Base-by-base conservation (phyloP, 2,888 invertebrate species). In the Aspidapion aeneum region DNA sequence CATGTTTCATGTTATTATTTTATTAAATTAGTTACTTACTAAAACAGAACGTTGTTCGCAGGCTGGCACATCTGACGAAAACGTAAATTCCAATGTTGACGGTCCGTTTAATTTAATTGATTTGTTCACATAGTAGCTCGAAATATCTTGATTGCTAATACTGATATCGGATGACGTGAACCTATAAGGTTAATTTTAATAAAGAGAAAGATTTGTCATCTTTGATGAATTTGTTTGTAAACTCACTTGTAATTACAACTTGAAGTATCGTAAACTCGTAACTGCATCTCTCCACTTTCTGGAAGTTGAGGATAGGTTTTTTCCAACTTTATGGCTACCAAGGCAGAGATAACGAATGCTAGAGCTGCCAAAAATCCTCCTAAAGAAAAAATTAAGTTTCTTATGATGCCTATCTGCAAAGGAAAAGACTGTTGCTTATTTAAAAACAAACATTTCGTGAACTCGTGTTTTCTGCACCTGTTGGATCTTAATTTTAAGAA, bases 331-430 rank as follows among this genome's bases (percentile, higher is more conserved):
- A 93, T 74, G 78, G 96, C 93, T 1, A 98, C 86, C n/a, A 93
- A 74, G 1, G 90, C 96, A 1, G 98, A 95, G 22, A 94, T 82
- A n/a, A 91, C 80, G 76, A 98, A 99, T 0, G 98, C 89, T 0
- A 87, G 63, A 0, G 91, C 90, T 0, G 96, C 94, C 1, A 99
- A 77, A 18, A 94, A 74, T 52, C 98, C 96, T 3, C 98, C 98
- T 73, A 88, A 84, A 35, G 12, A 7, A 35, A 3, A 35, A 35
- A 35, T n/a, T n/a, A n/a, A n/a, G n/a, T n/a, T n/a, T n/a, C n/a
- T n/a, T n/a, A n/a, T n/a, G n/a, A n/a, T n/a, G n/a, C n/a, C n/a
- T n/a, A 35, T 7, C 35, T 7, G 35, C 3, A 7, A 35, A 35
- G 3, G 35, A 12, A 35, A 12, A 35, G 35, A 35, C 35, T n/a